These are phyloP conservation scores for Clistopyga incitator DNA, from an alignment of 2,888 invertebrate species.

Conservation along the genomic window DNA sequence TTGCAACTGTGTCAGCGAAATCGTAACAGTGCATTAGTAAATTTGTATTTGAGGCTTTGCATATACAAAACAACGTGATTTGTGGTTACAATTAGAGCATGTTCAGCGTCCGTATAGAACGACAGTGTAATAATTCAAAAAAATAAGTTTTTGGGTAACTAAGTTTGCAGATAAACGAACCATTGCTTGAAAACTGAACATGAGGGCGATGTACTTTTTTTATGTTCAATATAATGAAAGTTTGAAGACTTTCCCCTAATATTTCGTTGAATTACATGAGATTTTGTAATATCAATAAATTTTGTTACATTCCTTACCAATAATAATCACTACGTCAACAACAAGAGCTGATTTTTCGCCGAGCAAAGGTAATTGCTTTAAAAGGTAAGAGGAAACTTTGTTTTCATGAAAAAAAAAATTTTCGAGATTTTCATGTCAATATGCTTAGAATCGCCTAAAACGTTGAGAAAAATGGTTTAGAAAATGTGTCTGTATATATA, in stretches of 20 bases:
- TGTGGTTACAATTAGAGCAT: not conserved
- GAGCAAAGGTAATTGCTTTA: not conserved
- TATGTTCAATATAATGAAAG: not conserved
- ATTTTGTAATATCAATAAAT: not conserved
- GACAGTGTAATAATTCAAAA: not conserved
- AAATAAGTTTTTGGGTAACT: not conserved
- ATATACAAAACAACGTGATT: not conserved
- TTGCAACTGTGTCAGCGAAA: constrained; percentile 4
- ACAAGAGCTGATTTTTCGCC: not conserved
- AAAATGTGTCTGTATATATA: too few relatives aligned
- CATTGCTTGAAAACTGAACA: not conserved
- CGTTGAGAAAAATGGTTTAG: too few relatives aligned
- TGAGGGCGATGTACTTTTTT: not conserved
- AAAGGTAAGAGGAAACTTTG: too few relatives aligned
- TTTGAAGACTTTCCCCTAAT: not conserved
- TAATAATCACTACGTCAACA: too few relatives aligned
- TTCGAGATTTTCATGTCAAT: too few relatives aligned
- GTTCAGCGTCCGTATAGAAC: not conserved
- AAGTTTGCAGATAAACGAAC: constrained; percentile 1
- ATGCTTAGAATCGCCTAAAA: too few relatives aligned
- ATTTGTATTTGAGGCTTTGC: not conserved
- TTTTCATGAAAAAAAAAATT: too few relatives aligned
- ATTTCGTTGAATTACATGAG: not conserved
- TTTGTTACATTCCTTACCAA: not conserved
- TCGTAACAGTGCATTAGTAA: not conserved